These are phyloP conservation scores for Micromussa lordhowensis DNA, from an alignment of 92 coral and sea anemone genomes.

Conservation along the genomic window DNA sequence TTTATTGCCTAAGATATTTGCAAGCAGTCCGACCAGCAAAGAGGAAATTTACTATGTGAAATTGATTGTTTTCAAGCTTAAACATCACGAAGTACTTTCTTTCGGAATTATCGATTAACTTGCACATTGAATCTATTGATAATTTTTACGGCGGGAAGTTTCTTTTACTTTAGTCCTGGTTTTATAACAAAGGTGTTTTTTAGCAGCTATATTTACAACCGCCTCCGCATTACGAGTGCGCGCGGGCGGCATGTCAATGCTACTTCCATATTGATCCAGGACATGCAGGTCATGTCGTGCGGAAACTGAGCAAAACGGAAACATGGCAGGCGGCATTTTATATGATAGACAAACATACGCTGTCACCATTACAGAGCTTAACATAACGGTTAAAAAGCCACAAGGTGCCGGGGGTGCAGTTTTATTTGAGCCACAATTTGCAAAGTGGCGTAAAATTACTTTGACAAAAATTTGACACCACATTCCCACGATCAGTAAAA, in stretches of 20 bases:
- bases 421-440: not conserved
- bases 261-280: not conserved
- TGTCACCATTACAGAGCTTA: not conserved
- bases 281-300: not conserved
- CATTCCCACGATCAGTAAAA: conserved; percentile 1
- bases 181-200: not conserved
- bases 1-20: too few relatives aligned
- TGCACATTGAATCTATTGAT: too few relatives aligned
- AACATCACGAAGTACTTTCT: not conserved
- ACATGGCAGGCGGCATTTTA: not conserved
- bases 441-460: not conserved
- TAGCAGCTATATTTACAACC: not conserved
- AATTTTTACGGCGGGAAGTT: not conserved
- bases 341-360: not conserved
- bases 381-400: not conserved
- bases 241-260: not conserved
- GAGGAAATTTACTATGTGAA: too few relatives aligned
- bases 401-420: not conserved
- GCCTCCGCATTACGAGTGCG: not conserved
- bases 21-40: too few relatives aligned
- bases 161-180: not conserved
- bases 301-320: not conserved
- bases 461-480: not conserved
- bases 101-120: too few relatives aligned
- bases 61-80: not conserved